Percentiles rank a stretch among this genome's conserved stretches.
Evolutionary conservation across 37 sponge, comb jelly and placozoan genomes (phyloP).

Genomic region (Aphrocallistes beatrix): DNA sequence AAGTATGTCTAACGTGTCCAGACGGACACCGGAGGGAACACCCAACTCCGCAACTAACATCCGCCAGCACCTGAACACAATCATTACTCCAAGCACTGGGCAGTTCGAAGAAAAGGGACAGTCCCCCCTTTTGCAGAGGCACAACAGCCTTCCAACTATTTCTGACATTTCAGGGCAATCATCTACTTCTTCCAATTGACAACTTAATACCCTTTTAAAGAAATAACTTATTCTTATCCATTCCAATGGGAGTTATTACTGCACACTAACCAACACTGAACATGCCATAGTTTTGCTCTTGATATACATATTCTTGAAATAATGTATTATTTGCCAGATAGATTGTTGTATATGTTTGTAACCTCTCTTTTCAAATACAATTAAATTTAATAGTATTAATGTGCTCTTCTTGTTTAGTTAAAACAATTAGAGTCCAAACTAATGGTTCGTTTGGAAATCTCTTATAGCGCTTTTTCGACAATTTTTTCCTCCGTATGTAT

Average conservation of each 20-base stretch:
- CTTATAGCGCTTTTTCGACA: too few relatives aligned
- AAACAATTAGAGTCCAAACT: too few relatives aligned
- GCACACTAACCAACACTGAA: neutral
- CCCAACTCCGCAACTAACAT: neutral
- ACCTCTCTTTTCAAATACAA: neutral
- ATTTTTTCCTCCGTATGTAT: too few relatives aligned
- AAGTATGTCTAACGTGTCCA: neutral
- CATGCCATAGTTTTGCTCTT: neutral
- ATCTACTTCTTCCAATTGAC: neutral
- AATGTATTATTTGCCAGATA: neutral
- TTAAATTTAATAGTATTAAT: neutral
- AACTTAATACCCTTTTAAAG: too few relatives aligned
- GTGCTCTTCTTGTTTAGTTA: too few relatives aligned
- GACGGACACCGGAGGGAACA: neutral
- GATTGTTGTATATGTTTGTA: slow-evolving; percentile 10
- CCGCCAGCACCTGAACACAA: neutral
- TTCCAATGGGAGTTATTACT: too few relatives aligned
- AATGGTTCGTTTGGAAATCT: too few relatives aligned
- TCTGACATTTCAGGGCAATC: neutral
- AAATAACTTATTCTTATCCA: slow-evolving; percentile 6
- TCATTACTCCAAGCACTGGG: neutral
- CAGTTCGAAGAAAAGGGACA: neutral
- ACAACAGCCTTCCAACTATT: neutral
- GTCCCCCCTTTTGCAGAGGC: neutral
- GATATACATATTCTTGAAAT: slow-evolving; percentile 1